Percentiles rank a stretch among this genome's conserved stretches.
phyloP scores from a whole-genome alignment of 2,797 vertebrate species.

The Mallotus villosus region DNA sequence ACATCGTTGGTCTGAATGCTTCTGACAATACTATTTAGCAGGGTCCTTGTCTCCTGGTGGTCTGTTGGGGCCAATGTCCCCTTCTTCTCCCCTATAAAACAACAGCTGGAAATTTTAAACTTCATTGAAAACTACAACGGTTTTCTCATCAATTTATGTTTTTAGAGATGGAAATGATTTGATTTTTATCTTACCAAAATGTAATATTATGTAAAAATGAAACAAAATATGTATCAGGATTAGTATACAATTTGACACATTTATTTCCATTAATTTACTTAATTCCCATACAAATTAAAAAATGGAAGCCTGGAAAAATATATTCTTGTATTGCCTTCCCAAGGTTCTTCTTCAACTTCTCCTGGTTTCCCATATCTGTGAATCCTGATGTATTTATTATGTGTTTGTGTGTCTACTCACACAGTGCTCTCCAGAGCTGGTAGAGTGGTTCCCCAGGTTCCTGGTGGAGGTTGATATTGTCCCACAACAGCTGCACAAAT shows the following conservation, averaged over 20 bases:
- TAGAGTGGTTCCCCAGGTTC: conserved; percentile 90
- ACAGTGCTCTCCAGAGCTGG: conserved; percentile 87
- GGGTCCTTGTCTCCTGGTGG: conserved; percentile 80
- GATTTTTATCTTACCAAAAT: no score
- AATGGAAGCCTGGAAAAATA: no score
- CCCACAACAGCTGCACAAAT: conserved; percentile 93
- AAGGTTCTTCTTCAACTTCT: background rate
- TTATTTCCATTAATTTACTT: no score
- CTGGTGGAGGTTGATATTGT: conserved; percentile 95
- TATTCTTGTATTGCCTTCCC: no score
- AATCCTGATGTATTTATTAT: background rate
- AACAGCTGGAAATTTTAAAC: background rate
- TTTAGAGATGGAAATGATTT: no score
- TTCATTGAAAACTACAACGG: background rate
- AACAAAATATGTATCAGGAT: no score
- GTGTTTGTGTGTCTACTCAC: conserved; percentile 75
- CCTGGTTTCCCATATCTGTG: no score
- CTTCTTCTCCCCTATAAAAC: conserved; percentile 80
- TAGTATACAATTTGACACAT: no score
- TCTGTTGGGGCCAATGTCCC: conserved; percentile 76
- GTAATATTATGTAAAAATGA: no score
- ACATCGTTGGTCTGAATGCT: conserved; percentile 94
- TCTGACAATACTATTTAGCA: conserved; percentile 87
- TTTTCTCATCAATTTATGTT: no score
- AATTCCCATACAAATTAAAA: no score